phyloP scores from a whole-genome alignment of 1,140 invertebrate species.

The Pogonomyrmex barbatus region DNA sequence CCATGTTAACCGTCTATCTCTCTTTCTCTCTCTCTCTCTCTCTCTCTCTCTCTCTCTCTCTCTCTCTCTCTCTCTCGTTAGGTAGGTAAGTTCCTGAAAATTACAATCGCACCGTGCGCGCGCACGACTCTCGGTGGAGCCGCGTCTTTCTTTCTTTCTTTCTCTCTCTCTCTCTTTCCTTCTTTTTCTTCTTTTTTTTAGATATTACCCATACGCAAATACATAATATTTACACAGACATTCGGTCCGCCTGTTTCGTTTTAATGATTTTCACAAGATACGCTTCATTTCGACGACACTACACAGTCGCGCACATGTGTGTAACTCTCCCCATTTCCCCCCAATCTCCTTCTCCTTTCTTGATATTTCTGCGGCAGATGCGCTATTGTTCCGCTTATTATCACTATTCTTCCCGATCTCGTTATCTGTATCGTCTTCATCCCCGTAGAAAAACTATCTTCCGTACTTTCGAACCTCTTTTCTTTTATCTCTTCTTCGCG shows the following conservation, averaged over 20 bases:
- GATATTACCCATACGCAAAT: constrained; percentile 46
- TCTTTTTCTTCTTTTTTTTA: constrained; percentile 1
- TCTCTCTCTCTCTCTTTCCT: neutral
- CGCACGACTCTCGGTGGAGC: constrained; percentile 9
- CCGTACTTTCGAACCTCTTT: neutral
- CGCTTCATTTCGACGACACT: constrained; percentile 1
- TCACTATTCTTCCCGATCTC: neutral
- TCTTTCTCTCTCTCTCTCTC: too few relatives aligned
- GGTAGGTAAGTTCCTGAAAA: constrained; percentile 54
- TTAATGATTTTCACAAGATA: constrained; percentile 30
- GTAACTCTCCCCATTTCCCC: neutral
- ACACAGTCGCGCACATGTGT: constrained; percentile 35
- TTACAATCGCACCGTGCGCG: constrained; percentile 36
- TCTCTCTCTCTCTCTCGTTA: constrained; percentile 39
- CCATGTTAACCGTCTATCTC: constrained; percentile 78
- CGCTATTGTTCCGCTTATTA: neutral
- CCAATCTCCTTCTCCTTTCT: neutral
- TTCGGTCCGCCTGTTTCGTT: neutral
- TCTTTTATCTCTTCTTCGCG: constrained; percentile 5
- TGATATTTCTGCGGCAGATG: neutral
- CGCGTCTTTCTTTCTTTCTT: neutral
- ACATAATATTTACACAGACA: constrained; percentile 49
- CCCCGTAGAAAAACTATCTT: constrained; percentile 17
- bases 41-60: too few relatives aligned
- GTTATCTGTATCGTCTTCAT: constrained; percentile 17